phyloP scores from a whole-genome alignment of 2,888 invertebrate genomes.

The Serripes groenlandicus region DNA sequence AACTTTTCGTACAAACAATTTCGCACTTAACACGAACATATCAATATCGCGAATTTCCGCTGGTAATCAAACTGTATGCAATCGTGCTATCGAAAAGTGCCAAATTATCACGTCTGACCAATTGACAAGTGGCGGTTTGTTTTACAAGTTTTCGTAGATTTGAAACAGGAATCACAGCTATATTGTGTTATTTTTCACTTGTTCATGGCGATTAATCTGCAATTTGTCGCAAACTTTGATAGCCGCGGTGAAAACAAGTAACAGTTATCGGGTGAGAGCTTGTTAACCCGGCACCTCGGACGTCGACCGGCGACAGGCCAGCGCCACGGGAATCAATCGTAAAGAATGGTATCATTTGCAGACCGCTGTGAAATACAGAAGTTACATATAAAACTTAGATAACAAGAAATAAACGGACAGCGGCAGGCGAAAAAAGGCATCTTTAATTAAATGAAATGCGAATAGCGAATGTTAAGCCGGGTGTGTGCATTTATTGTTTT shows the following conservation, averaged over 20 bases:
- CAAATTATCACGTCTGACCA: slow-evolving; percentile 12
- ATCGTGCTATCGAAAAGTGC: slow-evolving; percentile 1
- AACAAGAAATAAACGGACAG: slow-evolving; percentile 40
- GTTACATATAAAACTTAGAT: slow-evolving; percentile 42
- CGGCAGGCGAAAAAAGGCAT: too few relatives aligned
- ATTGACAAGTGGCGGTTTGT: slow-evolving; percentile 7
- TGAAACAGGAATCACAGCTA: not conserved
- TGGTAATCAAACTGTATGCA: slow-evolving; percentile 15
- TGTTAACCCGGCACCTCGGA: slow-evolving; percentile 43
- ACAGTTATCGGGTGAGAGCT: slow-evolving; percentile 36
- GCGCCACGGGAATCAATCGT: slow-evolving; percentile 8
- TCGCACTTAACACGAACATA: slow-evolving; percentile 11
- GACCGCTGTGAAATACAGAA: slow-evolving; percentile 44
- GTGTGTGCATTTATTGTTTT: too few relatives aligned
- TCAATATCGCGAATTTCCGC: slow-evolving; percentile 20
- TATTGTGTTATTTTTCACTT: slow-evolving; percentile 9
- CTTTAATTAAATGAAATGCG: too few relatives aligned
- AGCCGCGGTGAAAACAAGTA: slow-evolving; percentile 29
- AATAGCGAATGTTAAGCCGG: too few relatives aligned
- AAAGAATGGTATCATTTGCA: slow-evolving; percentile 47
- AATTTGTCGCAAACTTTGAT: slow-evolving; percentile 22
- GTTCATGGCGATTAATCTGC: slow-evolving; percentile 11
- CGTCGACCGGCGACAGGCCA: not conserved
- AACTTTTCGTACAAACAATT: slow-evolving; percentile 8
- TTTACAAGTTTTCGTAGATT: slow-evolving; percentile 1